Evolutionary conservation across 2,888 invertebrate genomes (phyloP).

Genomic region (Apodemia zela): DNA sequence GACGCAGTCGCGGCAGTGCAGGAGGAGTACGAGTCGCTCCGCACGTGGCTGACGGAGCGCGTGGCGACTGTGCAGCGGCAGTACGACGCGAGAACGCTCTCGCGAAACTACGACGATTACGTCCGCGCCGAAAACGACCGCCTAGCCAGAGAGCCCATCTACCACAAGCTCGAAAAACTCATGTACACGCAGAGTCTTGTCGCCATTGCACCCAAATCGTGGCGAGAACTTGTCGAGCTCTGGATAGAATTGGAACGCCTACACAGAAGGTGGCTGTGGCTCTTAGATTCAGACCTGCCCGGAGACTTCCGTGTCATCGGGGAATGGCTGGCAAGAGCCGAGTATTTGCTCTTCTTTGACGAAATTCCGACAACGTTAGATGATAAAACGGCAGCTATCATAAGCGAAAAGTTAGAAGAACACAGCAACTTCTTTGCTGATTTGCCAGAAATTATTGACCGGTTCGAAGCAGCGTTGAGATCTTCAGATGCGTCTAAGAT

Average conservation of each 20-base stretch:
- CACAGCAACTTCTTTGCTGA: slow-evolving; percentile 94
- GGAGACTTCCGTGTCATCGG: slow-evolving; percentile 92
- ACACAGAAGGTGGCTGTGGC: slow-evolving; percentile 93
- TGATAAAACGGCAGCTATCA: slow-evolving; percentile 92
- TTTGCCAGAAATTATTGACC: slow-evolving; percentile 86
- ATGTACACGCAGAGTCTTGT: slow-evolving; percentile 90
- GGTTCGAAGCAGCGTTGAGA: slow-evolving; percentile 87
- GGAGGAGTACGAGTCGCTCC: slow-evolving; percentile 88
- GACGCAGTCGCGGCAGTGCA: slow-evolving; percentile 89
- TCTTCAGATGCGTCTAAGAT: slow-evolving; percentile 85
- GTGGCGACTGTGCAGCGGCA: slow-evolving; percentile 88
- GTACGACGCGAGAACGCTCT: slow-evolving; percentile 86
- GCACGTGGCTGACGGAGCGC: slow-evolving; percentile 90
- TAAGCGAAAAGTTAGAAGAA: slow-evolving; percentile 92
- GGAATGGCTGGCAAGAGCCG: slow-evolving; percentile 94
- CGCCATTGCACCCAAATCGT: slow-evolving; percentile 91
- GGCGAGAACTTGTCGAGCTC: slow-evolving; percentile 88
- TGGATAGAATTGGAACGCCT: slow-evolving; percentile 91
- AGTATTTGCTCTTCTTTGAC: slow-evolving; percentile 88
- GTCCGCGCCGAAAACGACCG: slow-evolving; percentile 88
- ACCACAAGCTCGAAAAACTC: slow-evolving; percentile 88
- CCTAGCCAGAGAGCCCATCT: slow-evolving; percentile 85
- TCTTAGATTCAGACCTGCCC: slow-evolving; percentile 91
- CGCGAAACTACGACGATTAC: slow-evolving; percentile 91
- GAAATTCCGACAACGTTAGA: slow-evolving; percentile 92